Evolutionary conservation across 53 echinoderm and acorn worm genomes (phyloP), one percentile per base, ranked within the genome.

Genomic region (Mesocentrotus franciscanus): DNA sequence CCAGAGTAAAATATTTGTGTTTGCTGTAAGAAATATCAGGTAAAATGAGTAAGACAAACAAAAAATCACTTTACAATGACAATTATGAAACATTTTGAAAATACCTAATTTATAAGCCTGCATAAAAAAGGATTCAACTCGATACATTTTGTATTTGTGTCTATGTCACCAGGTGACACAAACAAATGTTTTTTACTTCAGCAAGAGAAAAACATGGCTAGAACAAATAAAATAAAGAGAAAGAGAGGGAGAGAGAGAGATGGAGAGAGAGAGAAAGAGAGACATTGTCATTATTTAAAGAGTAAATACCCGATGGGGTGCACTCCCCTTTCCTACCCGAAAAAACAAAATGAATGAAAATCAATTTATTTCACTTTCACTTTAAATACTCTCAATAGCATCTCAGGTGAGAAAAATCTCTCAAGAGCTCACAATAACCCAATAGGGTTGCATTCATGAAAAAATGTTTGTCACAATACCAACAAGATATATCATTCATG

Each of bases 311-410:
- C 58, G 56, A 26, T 27, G 10, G 49, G 42, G 75, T 12, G 35
- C 17, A 39, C 22, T 83, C 83, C 87, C 24, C 42, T 20, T 75
- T 10, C 29, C 29, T 75, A 32, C 75, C 12, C 39, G 49, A 83
- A 20, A 83, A 83, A 85, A n/a, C n/a, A n/a, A n/a, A n/a, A n/a
- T n/a, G n/a, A n/a, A 85, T n/a, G 56, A 85, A 85, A 85, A 85
- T 85, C 87, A 87, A 87, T 87, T 58, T 58, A 87, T 87, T 87
- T 87, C 87, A 87, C 87, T 87, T 57, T 87, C 87, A 64, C 16
- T 20, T 64, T 87, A 56, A 27, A 87, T 13, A 87, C 58, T 58
- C 27, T 87, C 59, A 12, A 87, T 87, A 87, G n/a, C 27, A n/a
- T 87, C 57, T 87, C 11, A 13, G 26, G 87, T 87, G 87, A 87